Base-by-base conservation (phyloP, 2,888 invertebrate species). In the Embidobia sp. region DNA sequence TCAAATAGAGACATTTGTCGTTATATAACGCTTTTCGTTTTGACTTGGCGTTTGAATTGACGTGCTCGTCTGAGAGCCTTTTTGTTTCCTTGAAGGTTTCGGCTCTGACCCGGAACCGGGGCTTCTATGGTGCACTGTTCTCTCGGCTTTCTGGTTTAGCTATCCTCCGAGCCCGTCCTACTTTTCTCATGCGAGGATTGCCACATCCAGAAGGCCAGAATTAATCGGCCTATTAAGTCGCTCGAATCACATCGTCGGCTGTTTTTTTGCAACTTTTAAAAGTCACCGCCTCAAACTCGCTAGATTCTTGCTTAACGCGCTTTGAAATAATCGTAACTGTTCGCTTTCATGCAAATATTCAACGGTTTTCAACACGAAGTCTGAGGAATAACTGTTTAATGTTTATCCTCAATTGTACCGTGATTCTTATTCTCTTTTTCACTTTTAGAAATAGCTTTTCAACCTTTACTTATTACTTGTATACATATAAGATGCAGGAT, bases 121-220 rank as follows among this genome's bases (percentile, higher is more conserved):
- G 3, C 22, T 61, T 15, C 18, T 35, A 13, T 16, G 37, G 35
- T 37, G 48, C 48, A 48, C 19, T 11, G 22, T 29, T 29, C 18
- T 10, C 18, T 10, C 29, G 29, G 27, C 42, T 29, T 22, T 35
- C 11, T 37, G 27, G 31, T 26, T 44, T 40, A 49, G 19, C 16
- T 13, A 49, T 29, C 40, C 31, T 40, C 49, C 13, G 26, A 33
- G 7, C 35, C 7, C 66, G 66, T 53, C 29, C 66, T 53, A 66
- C 66, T 55, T 66, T 66, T 55, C 40, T 22, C 13, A 19, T 13
- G 10, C 19, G 29, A 3, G 6, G 35, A 66, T 66, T 66, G 44
- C 66, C 19, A 51, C 49, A 64, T 64, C 29, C 63, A 40, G 27
- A 49, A 49, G 63, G 42, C 49, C 63, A 40, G 31, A 63, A 49